Evolutionary conservation across 2,797 vertebrate genomes (phyloP).

Genomic region (Pseudomugil gertrudae): DNA sequence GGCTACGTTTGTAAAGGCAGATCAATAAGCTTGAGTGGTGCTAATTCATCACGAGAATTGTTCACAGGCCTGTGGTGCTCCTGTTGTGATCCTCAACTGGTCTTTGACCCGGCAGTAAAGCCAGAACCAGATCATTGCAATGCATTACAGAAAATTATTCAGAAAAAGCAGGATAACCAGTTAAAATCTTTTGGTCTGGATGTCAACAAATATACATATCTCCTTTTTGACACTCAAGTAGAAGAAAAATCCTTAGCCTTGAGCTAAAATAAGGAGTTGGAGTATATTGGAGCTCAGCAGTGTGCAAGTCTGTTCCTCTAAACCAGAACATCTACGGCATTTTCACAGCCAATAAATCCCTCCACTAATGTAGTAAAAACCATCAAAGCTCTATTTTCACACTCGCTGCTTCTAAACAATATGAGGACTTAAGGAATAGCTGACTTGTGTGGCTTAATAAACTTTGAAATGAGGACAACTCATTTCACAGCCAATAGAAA

Average conservation of each 20-base stretch:
- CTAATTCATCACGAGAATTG: not conserved
- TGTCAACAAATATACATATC: not conserved
- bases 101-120: not conserved
- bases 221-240: not conserved
- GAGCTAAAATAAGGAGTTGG: conserved; percentile 22
- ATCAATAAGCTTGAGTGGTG: conserved; percentile 25
- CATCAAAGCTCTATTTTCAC: conserved; percentile 29
- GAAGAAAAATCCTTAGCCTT: no score
- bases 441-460: not conserved
- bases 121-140: not conserved
- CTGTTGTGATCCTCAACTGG: not conserved
- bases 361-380: conserved; percentile 12
- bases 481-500: not conserved
- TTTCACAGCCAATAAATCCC: conserved; percentile 42
- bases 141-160: not conserved
- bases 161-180: not conserved
- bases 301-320: conserved; percentile 10
- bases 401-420: not conserved
- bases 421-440: not conserved
- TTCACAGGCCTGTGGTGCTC: not conserved
- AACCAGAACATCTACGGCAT: conserved; percentile 23
- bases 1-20: conserved; percentile 12
- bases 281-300: conserved; percentile 6
- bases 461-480: not conserved
- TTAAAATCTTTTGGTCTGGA: not conserved